Percentiles rank a stretch among this genome's conserved stretches.
Conservation (phyloP, 2,888 invertebrate genomes). For the Eulithis prunata region DNA sequence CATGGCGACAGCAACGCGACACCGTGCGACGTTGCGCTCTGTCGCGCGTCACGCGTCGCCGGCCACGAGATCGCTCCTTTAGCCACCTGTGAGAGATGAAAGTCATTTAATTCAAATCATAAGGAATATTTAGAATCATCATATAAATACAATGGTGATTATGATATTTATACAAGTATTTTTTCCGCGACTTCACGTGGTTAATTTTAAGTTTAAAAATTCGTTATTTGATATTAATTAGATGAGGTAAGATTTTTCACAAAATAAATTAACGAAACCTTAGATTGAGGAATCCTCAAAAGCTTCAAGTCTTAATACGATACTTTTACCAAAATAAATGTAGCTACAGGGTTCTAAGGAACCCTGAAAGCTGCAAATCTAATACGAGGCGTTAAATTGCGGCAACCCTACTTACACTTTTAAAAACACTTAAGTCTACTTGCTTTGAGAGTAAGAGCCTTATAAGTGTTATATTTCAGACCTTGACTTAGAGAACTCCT, state of each 20-base stretch:
- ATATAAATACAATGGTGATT: too few relatives aligned
- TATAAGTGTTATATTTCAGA: constrained; percentile 13
- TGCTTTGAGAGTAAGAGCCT: constrained; percentile 6
- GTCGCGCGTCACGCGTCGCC: constrained; percentile 44
- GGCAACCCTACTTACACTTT: not conserved
- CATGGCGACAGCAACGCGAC: constrained; percentile 49
- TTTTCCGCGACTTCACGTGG: too few relatives aligned
- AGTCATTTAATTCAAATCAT: not conserved
- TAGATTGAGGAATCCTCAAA: too few relatives aligned
- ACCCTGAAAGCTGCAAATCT: not conserved
- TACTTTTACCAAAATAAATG: too few relatives aligned
- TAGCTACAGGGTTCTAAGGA: not conserved
- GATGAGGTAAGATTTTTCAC: too few relatives aligned
- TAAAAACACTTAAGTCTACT: not conserved
- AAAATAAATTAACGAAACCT: too few relatives aligned
- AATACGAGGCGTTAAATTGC: not conserved
- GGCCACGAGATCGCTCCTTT: constrained; percentile 29
- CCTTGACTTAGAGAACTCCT: constrained; percentile 8
- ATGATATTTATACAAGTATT: too few relatives aligned
- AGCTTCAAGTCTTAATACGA: too few relatives aligned
- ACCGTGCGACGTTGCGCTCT: constrained; percentile 53
- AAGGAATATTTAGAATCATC: too few relatives aligned
- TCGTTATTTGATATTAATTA: too few relatives aligned
- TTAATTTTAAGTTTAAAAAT: too few relatives aligned
- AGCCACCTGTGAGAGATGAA: constrained; percentile 9